Evolutionary conservation across 2,113 vertebrate genomes (phyloP).

Genomic region (Girardinichthys multiradiatus): DNA sequence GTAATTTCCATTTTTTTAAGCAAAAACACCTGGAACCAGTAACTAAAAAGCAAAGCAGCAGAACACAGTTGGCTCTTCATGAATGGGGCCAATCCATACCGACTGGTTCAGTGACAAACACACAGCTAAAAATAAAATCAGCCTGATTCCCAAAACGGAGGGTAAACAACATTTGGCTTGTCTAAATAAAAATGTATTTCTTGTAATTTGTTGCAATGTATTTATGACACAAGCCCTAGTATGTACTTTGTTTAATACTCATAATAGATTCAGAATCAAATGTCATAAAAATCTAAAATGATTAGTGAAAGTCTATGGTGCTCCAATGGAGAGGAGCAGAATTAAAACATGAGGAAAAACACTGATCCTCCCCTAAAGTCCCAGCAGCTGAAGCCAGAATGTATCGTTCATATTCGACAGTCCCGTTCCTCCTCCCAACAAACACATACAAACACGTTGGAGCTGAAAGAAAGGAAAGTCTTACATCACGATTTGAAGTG

Average conservation of each 20-base stretch:
- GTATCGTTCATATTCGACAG: constrained; percentile 34
- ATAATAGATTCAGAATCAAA: neutral
- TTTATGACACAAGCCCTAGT: no score
- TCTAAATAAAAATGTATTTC: no score
- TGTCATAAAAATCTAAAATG: neutral
- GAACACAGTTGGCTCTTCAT: neutral
- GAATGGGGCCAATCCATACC: constrained; percentile 55
- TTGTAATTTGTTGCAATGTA: no score
- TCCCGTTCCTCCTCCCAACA: constrained; percentile 33
- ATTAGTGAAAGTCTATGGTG: neutral
- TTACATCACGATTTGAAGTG: constrained; percentile 31
- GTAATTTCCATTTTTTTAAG: neutral
- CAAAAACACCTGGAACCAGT: neutral
- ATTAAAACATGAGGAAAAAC: neutral
- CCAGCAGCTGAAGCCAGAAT: constrained; percentile 17
- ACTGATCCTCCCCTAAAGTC: neutral
- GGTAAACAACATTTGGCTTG: no score
- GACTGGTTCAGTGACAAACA: constrained; percentile 21
- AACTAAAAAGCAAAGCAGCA: constrained; percentile 3
- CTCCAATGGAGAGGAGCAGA: neutral
- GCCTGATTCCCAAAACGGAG: no score
- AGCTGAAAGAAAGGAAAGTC: constrained; percentile 17
- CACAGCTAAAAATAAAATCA: neutral
- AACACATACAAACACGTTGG: constrained; percentile 13
- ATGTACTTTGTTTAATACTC: neutral